Percentiles rank a stretch among this genome's conserved stretches.
phyloP scores from a whole-genome alignment of 2,797 vertebrate species.

The Strix occidentalis region DNA sequence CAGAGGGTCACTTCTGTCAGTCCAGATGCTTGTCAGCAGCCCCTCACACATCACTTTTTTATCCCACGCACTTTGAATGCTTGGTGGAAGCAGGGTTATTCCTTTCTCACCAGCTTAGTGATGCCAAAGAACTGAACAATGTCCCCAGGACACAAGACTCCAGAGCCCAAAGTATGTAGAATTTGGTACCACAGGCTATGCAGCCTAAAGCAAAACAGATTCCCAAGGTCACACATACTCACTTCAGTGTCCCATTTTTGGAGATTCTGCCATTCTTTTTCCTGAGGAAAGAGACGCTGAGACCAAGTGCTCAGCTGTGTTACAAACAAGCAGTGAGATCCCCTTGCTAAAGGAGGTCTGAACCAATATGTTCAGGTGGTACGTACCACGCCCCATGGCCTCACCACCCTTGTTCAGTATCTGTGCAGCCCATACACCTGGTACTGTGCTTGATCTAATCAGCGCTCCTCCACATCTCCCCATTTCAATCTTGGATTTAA shows the following conservation, averaged over 20 bases:
- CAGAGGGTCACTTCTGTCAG: neutral
- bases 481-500: neutral
- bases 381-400: neutral
- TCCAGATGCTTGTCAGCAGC: constrained; percentile 29
- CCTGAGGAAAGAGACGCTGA: neutral
- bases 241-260: neutral
- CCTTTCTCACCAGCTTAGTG: neutral
- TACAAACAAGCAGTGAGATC: neutral
- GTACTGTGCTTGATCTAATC: neutral
- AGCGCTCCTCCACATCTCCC: neutral
- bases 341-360: neutral
- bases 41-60: constrained; percentile 5
- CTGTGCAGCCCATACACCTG: neutral
- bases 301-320: neutral
- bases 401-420: neutral
- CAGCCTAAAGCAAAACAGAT: neutral
- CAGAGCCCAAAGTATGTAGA: neutral
- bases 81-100: neutral
- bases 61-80: neutral
- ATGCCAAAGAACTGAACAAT: neutral
- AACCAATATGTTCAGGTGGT: rapidly evolving
- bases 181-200: neutral
- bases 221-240: neutral
- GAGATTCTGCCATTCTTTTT: neutral
- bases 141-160: neutral